Evolutionary conservation across 2,888 invertebrate genomes (phyloP), one percentile per base, ranked within the genome.

Genomic region (Tipula lateralis): DNA sequence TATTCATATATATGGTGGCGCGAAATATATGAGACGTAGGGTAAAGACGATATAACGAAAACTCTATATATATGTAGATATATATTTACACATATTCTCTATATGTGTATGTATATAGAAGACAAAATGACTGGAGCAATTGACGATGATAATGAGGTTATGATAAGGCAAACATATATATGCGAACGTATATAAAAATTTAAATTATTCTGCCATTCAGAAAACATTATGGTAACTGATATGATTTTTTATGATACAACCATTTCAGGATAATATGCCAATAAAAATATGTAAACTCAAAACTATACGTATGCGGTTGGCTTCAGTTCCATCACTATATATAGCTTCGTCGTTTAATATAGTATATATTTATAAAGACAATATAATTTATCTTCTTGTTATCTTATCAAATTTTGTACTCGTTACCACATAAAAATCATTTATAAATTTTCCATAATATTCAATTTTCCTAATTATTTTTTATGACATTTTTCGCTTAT

Each of bases 171-270:
- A 66, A 66, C 19, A 66, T 66, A 66, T 5, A 9, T 50, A 50
- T 50, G 16, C 16, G 16, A 50, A 16, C 44, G 44, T 16, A 50
- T 4, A 44, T 24, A 66, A 19, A 66, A 66, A 66, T 44, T 44
- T 44, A 44, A 66, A 66, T 66, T 66, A 66, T 66, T 66, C 66
- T 66, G 66, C 66, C 66, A 24, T 66, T 66, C 66, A 66, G 13
- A 66, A 66, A 66, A 66, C 66, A 66, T 66, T 66, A 66, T 66
- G 66, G 66, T 66, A 66, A 66, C 66, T 66, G 66, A 66, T 66
- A 66, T 66, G 66, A 66, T 66, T 66, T 66, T 66, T 66, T 66
- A 66, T 24, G 24, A 66, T 24, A 19, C 66, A 24, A 4, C 66
- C 24, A 66, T 66, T 66, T 66, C 12, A 24, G 24, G 66, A 66